Percentiles rank a stretch among this genome's conserved stretches.
Conservation (phyloP, 2,888 invertebrate species). For the Leptura quadrifasciata region DNA sequence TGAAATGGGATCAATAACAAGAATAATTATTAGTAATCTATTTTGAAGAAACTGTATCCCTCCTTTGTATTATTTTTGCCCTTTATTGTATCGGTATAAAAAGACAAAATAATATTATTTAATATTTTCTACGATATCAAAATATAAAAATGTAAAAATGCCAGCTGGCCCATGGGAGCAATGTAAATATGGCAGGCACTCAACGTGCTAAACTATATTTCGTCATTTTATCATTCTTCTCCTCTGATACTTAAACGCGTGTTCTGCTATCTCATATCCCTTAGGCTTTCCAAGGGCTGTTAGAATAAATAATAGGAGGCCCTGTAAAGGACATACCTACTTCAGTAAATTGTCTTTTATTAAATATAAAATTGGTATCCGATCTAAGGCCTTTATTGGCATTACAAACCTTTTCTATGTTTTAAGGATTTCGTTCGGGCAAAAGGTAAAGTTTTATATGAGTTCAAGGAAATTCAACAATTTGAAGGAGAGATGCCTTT, state of each 20-base stretch:
- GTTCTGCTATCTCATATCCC: not conserved
- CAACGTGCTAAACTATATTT: not conserved
- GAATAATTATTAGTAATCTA: too few species aligned
- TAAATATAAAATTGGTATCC: not conserved
- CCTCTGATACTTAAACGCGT: not conserved
- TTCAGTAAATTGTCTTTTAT: not conserved
- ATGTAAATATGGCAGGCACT: slow-evolving; percentile 1
- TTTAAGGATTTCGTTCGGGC: not conserved
- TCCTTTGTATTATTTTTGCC: too few species aligned
- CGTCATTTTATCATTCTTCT: not conserved
- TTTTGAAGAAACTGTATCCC: too few species aligned
- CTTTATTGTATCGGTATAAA: too few species aligned
- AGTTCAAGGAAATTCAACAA: too few species aligned
- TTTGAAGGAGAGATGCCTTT: too few species aligned
- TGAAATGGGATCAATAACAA: too few species aligned
- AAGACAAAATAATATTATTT: not conserved
- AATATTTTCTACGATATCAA: not conserved
- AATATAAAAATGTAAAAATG: not conserved
- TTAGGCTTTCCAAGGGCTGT: not conserved
- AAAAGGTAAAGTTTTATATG: too few species aligned
- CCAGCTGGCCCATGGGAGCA: not conserved
- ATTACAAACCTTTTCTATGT: not conserved
- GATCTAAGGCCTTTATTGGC: too few species aligned
- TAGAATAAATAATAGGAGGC: not conserved
- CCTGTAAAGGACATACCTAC: not conserved